A percentile compares a stretch with the other conserved stretches of the same genome.
Evolutionary conservation across 2,888 invertebrate genomes (phyloP).

Genomic region (Caradrina clavipalpis): DNA sequence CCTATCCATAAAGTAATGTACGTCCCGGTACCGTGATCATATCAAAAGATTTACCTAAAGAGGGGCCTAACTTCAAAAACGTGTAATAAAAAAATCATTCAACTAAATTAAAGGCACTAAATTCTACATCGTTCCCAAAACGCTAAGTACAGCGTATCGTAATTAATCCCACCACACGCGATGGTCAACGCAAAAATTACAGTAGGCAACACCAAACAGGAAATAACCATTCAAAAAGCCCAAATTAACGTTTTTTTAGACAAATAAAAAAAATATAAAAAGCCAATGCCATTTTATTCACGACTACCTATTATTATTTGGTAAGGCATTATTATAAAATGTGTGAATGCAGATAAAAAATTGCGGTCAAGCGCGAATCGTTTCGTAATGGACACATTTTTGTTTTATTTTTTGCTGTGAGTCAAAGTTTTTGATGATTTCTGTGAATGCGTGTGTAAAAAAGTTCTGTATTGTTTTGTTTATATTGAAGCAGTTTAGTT

Average conservation of each 20-base stretch:
- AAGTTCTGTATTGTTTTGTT: conserved; percentile 41
- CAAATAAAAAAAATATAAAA: conserved; percentile 45
- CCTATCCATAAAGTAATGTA: no score
- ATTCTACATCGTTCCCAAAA: conserved; percentile 14
- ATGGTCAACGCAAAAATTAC: conserved; percentile 40
- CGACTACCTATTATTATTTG: conserved; percentile 67
- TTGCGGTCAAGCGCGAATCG: conserved; percentile 56
- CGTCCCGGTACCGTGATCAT: no score
- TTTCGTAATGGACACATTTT: conserved; percentile 45
- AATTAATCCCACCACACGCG: conserved; percentile 18
- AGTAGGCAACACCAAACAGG: conserved; percentile 52
- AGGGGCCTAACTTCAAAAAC: no score
- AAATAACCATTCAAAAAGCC: conserved; percentile 51
- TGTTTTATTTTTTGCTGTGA: conserved; percentile 22
- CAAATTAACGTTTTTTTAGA: conserved; percentile 56
- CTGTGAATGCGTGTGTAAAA: conserved; percentile 30
- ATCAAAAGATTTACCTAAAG: no score
- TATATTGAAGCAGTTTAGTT: neutral
- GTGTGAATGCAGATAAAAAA: conserved; percentile 65
- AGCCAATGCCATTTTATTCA: conserved; percentile 68
- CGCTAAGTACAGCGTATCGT: conserved; percentile 17
- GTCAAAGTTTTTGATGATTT: conserved; percentile 47
- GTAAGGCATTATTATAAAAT: conserved; percentile 63
- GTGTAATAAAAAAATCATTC: conserved; percentile 19
- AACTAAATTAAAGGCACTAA: conserved; percentile 9